Evolutionary conservation across 2,888 invertebrate genomes (phyloP), one percentile per base, ranked within the genome.

Genomic region (Anoplius nigerrimus): DNA sequence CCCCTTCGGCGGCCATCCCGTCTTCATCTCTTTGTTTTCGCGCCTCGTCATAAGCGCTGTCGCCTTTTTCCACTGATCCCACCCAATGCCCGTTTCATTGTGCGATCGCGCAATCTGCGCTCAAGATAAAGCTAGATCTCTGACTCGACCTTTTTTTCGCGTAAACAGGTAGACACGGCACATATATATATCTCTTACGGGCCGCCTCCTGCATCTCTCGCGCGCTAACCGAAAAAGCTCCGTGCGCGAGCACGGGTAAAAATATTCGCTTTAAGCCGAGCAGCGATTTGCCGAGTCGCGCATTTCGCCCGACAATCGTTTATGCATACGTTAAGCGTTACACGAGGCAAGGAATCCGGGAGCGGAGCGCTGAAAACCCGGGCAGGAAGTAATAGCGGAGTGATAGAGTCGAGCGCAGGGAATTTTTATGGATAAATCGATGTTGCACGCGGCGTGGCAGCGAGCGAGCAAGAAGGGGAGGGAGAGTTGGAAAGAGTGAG

Each of bases 391-490:
- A 87, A 86, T 85, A 83, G 85, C 82, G 78, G 81, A 85, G 81
- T 84, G 85, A 88, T 86, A 84, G 84, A 86, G 84, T 83, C 82
- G 81, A 81, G 82, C 76, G 80, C 82, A 67, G 80, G 81, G 82
- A 86, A 87, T 88, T 88, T 87, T 88, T 88, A 88, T 88, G 84
- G 86, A 72, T 86, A 88, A 88, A 88, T 88, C 85, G 84, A 85
- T 85, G 85, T 78, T 83, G 85, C 85, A 80, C 72, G 76, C 79
- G 72, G 71, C 53, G 59, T 62, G 63, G 54, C 48, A 46, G 48
- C 52, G 58, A 58, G 59, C 27, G 45, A 45, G 34, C 54, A 56
- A 70, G 69, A 53, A 55, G 27, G 58, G 24, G 52, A 55, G 8
- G 56, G 52, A 18, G 59, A 65, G 22, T 56, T 24, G 27, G 16